These are phyloP conservation scores for Eristalis intricaria DNA, from an alignment of 2,888 invertebrate genomes.

Conservation along the genomic window DNA sequence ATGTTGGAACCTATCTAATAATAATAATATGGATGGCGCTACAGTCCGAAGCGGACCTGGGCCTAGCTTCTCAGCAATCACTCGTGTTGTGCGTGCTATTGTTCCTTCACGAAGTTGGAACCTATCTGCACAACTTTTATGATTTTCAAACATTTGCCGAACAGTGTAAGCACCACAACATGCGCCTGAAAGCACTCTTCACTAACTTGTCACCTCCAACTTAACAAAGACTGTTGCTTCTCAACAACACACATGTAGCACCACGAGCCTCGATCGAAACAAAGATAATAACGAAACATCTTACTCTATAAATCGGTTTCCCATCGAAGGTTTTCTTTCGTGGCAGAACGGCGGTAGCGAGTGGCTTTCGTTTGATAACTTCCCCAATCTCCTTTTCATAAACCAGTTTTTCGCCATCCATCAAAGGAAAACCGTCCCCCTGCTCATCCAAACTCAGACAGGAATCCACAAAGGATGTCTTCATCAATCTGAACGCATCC, in stretches of 20 bases:
- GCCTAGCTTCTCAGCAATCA: no score
- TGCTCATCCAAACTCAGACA: slow-evolving; percentile 52
- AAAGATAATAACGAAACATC: background rate
- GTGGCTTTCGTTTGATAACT: background rate
- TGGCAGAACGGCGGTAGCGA: background rate
- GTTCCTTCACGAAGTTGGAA: no score
- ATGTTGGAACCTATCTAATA: no score
- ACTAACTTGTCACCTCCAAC: no score
- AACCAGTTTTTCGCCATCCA: slow-evolving; percentile 68
- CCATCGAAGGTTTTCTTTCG: slow-evolving; percentile 74
- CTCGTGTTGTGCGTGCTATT: no score
- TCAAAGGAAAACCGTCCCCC: slow-evolving; percentile 64
- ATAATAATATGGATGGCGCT: no score
- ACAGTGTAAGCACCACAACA: no score
- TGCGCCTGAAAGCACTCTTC: no score
- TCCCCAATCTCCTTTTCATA: slow-evolving; percentile 16
- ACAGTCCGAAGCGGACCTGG: no score
- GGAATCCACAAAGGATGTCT: slow-evolving; percentile 58
- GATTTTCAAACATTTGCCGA: no score
- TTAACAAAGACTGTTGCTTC: background rate
- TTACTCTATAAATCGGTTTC: slow-evolving; percentile 74
- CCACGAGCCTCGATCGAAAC: background rate
- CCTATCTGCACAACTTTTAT: no score
- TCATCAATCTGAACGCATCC: slow-evolving; percentile 46
- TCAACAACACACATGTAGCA: no score